Base-by-base conservation (phyloP, 2,797 vertebrate species). In the Heliangelus exortis region DNA sequence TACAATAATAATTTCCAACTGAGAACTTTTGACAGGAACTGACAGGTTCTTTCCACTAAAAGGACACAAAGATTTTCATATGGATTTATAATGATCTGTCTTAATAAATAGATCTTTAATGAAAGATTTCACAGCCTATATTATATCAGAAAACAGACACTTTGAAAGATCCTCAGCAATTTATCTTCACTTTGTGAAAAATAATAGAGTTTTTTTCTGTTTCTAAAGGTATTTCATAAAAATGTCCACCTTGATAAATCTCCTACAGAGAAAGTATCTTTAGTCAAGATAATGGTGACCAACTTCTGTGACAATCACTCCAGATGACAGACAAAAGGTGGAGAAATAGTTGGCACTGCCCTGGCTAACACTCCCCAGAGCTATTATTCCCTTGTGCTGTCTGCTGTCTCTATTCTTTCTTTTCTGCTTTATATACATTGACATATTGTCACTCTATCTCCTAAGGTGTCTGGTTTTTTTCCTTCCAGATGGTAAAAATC, bases 191-290 rank as follows among this genome's bases (percentile, higher is more conserved):
- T 85, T 90, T 51, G 75, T 54, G 45, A 85, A 90, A 94, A 92
- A 74, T 53, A 81, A 48, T 41, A 54, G 47, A 61, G 18, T 2
- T 51, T 36, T 36, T 61, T 93, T 91, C 50, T 62, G 4, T 84
- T 90, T 88, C 73, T 78, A 59, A 92, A 84, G 29, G 13, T 69
- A 57, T 86, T 93, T 81, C 47, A 81, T 91, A 81, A 91, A 95
- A 87, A 72, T 59, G 55, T 84, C 47, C 29, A 48, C 29, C 45
- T 36, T 89, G 82, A 82, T 86, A 83, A 78, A 83, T 74, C 6
- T 89, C 45, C 59, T 79, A 13, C 7, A 59, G 57, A 80, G 62
- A 75, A 72, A 78, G 41, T 53, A 12, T 47, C 65, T 83, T 12
- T 85, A 69, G 33, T 50, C 33, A 91, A 75, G 76, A 61, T 63